Conservation (phyloP, 2,888 invertebrate genomes). For the Polydrusus tereticollis region DNA sequence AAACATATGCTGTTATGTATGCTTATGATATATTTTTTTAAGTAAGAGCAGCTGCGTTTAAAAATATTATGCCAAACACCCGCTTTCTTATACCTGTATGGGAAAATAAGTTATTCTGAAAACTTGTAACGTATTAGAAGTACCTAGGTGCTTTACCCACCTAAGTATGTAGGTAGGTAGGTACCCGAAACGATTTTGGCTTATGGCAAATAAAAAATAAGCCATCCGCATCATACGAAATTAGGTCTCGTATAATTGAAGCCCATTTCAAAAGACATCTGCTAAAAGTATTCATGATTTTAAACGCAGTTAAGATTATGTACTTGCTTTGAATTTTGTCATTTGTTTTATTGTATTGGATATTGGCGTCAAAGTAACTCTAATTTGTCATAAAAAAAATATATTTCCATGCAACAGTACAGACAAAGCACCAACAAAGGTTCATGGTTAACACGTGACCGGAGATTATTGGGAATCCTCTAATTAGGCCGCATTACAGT, state of each 20-base stretch:
- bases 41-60: constrained; percentile 27
- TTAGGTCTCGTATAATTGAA: constrained; percentile 25
- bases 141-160: constrained; percentile 8
- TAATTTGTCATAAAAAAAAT: no score
- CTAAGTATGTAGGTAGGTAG: constrained; percentile 7
- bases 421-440: no score
- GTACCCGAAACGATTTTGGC: not conserved
- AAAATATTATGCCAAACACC: constrained; percentile 36
- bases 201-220: constrained; percentile 16
- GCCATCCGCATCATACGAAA: constrained; percentile 6
- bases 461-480: no score
- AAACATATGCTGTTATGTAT: constrained; percentile 21
- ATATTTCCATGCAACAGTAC: no score
- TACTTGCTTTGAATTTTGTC: not conserved
- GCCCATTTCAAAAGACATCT: constrained; percentile 24
- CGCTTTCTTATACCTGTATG: constrained; percentile 33
- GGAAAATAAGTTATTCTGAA: constrained; percentile 29
- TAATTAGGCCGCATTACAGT: no score
- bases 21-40: constrained; percentile 23
- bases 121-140: constrained; percentile 19
- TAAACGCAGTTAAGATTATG: constrained; percentile 9
- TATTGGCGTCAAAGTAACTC: no score
- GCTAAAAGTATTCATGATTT: constrained; percentile 29
- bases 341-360: not conserved
- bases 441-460: no score